Conservation (phyloP, 2,888 invertebrate species). For the Allolobophora icterica region DNA sequence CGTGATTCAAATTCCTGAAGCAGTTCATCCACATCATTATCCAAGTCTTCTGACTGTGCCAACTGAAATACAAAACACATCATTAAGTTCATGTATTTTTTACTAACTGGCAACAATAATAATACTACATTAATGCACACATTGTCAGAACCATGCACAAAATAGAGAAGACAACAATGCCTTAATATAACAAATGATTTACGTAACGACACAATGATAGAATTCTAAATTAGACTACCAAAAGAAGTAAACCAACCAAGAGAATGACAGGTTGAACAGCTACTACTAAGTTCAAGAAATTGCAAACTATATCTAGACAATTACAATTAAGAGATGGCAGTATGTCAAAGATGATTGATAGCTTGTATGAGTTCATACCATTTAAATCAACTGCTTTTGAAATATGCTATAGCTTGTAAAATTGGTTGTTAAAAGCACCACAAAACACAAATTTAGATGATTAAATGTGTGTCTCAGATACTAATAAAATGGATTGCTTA, state of each 20-base stretch:
- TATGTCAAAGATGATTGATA: not conserved
- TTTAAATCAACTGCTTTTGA: not conserved
- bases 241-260: not conserved
- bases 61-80: slow-evolving; percentile 71
- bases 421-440: not conserved
- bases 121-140: not conserved
- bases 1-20: slow-evolving; percentile 91
- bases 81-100: no score
- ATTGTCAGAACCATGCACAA: not conserved
- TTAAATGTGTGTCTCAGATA: not conserved
- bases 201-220: not conserved
- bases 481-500: not conserved
- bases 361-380: not conserved
- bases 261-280: not conserved
- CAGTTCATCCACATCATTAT: slow-evolving; percentile 96
- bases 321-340: not conserved
- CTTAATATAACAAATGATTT: slow-evolving; percentile 8
- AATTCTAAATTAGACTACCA: not conserved
- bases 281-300: not conserved
- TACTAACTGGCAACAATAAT: no score
- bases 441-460: not conserved
- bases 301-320: not conserved
- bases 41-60: slow-evolving; percentile 87
- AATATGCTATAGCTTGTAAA: not conserved
- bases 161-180: not conserved